A percentile compares a stretch with the other conserved stretches of the same genome.
Evolutionary conservation across 2,113 vertebrate species (phyloP).

Genomic region (Cichladusa arquata): DNA sequence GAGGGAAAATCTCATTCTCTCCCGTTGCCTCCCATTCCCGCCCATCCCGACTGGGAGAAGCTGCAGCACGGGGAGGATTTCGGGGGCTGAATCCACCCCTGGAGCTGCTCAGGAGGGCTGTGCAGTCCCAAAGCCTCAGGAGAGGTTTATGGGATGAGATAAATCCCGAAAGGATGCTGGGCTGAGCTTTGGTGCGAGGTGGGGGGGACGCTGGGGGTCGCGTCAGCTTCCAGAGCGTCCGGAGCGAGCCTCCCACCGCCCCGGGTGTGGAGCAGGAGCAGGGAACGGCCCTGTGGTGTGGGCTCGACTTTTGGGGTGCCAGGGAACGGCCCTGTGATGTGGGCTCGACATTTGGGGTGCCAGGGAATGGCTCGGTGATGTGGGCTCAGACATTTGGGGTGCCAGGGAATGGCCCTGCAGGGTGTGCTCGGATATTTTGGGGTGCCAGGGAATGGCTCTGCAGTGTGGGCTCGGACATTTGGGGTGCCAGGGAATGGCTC

Average conservation of each 20-base stretch:
- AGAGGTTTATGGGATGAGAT: not conserved
- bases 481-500: too few species aligned
- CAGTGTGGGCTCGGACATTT: too few species aligned
- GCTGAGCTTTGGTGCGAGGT: not conserved
- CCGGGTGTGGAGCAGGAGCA: rapidly evolving
- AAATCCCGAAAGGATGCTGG: not conserved
- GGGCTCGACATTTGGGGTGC: too few species aligned
- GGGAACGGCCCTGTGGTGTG: too few species aligned
- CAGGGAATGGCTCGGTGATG: too few species aligned
- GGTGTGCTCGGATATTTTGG: too few species aligned
- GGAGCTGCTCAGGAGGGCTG: not conserved
- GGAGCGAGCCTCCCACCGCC: rapidly evolving
- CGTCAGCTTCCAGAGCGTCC: rapidly evolving
- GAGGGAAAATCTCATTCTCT: not conserved
- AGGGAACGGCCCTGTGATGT: rapidly evolving
- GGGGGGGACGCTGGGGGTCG: not conserved
- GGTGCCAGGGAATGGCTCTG: too few species aligned
- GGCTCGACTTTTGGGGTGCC: too few species aligned
- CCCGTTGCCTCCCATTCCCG: not conserved
- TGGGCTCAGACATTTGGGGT: too few species aligned
- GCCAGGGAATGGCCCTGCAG: too few species aligned
- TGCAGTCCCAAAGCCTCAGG: not conserved
- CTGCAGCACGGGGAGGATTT: not conserved
- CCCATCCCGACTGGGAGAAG: not conserved
- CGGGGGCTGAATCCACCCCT: not conserved